phyloP scores from a whole-genome alignment of 92 coral and sea anemone species.

The Zoanthus sansibaricus region DNA sequence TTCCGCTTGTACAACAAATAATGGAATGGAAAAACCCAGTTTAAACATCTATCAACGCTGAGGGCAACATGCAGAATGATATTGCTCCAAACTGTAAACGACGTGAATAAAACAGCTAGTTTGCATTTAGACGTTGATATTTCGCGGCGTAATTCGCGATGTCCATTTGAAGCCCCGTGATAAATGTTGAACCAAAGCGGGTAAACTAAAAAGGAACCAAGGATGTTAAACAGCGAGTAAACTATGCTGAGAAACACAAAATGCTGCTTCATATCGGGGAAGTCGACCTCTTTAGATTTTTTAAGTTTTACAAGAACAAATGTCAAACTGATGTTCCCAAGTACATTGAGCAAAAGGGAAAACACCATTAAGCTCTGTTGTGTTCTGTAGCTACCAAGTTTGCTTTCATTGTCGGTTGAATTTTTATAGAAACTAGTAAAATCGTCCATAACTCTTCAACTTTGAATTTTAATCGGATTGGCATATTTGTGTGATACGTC shows the following conservation, averaged over 20 bases:
- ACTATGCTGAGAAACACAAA: constrained; percentile 1
- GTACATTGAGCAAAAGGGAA: background rate
- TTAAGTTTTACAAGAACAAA: constrained; percentile 30
- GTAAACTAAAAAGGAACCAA: constrained; percentile 20
- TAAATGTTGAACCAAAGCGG: constrained; percentile 22
- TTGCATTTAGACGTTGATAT: constrained; percentile 3
- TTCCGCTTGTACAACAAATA: constrained; percentile 33
- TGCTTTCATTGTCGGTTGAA: background rate
- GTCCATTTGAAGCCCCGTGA: background rate
- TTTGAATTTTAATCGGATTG: too few species aligned
- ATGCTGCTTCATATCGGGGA: constrained; percentile 41
- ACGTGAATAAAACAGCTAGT: constrained; percentile 10
- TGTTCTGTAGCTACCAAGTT: background rate
- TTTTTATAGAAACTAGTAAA: background rate
- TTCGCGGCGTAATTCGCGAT: background rate
- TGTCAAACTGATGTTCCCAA: background rate
- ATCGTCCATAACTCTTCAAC: background rate
- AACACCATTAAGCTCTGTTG: background rate
- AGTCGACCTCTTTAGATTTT: constrained; percentile 30
- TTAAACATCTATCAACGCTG: constrained; percentile 23
- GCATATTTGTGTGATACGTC: too few species aligned
- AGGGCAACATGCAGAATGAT: constrained; percentile 8
- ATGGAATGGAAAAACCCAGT: constrained; percentile 30
- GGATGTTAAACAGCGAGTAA: constrained; percentile 10
- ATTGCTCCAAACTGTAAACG: background rate